Evolutionary conservation across 2,113 vertebrate species (phyloP).

Genomic region (Notothenia rossii): DNA sequence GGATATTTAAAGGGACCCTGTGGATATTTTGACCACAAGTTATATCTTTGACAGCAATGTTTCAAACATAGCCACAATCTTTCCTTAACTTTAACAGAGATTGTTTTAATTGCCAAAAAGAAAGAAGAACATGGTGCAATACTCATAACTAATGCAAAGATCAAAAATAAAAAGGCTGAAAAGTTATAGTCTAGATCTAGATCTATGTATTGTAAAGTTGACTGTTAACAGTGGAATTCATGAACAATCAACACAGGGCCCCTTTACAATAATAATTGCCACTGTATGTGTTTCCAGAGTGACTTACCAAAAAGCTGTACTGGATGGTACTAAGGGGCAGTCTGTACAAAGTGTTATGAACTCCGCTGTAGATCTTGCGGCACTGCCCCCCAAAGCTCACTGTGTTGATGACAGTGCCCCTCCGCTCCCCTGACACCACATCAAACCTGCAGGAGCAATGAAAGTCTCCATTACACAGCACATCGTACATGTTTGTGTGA

Average conservation of each 20-base stretch:
- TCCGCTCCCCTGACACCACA: conserved; percentile 73
- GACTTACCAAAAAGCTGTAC: conserved; percentile 87
- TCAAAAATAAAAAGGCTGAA: not conserved
- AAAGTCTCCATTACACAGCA: not conserved
- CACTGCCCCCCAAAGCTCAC: conserved; percentile 92
- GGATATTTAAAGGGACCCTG: not conserved
- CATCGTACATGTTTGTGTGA: not conserved
- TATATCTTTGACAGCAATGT: not conserved
- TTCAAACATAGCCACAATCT: not conserved
- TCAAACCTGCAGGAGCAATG: conserved; percentile 81
- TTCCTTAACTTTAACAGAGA: not conserved
- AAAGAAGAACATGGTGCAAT: not conserved
- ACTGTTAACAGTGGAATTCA: not conserved
- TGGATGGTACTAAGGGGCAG: conserved; percentile 86
- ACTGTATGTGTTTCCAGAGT: not conserved
- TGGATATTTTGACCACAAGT: not conserved
- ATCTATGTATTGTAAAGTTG: not conserved
- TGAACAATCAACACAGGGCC: not conserved
- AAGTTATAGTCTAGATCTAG: not conserved
- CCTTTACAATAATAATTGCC: not conserved
- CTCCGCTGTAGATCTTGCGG: conserved; percentile 81
- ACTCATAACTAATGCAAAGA: not conserved
- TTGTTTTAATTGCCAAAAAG: not conserved
- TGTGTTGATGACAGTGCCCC: conserved; percentile 87
- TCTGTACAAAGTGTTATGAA: conserved; percentile 80